Conservation (phyloP, 2,888 invertebrate species). For the Cheilosia grossa region DNA sequence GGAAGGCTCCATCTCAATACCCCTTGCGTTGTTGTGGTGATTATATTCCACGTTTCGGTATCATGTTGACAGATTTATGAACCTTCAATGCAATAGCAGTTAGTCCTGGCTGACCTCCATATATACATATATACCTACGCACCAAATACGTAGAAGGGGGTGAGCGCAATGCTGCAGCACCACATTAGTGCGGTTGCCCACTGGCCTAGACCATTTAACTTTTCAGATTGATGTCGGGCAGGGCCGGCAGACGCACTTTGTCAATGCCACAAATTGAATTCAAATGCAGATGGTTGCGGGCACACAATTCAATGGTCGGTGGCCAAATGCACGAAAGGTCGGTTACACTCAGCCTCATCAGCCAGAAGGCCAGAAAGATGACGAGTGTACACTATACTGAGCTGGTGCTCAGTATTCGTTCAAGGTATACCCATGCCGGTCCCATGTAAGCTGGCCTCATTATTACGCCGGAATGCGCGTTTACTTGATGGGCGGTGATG, state of each 20-base stretch:
- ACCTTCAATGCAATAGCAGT: slow-evolving; percentile 59
- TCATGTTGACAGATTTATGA: slow-evolving; percentile 72
- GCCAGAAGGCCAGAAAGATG: slow-evolving; percentile 44
- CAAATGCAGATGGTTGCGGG: slow-evolving; percentile 70
- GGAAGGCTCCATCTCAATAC: not conserved
- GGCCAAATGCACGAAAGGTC: slow-evolving; percentile 64
- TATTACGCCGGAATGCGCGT: slow-evolving; percentile 62
- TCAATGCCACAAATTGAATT: slow-evolving; percentile 75
- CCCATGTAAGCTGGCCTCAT: slow-evolving; percentile 66
- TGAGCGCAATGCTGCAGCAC: slow-evolving; percentile 2
- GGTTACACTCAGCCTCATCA: slow-evolving; percentile 32
- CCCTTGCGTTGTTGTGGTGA: slow-evolving; percentile 19
- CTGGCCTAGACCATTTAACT: slow-evolving; percentile 55
- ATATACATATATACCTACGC: not conserved
- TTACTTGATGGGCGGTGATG: not conserved
- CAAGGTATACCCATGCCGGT: slow-evolving; percentile 1
- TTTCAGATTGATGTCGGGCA: slow-evolving; percentile 67
- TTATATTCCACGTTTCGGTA: slow-evolving; percentile 50
- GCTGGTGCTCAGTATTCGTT: not conserved
- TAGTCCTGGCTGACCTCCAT: slow-evolving; percentile 19
- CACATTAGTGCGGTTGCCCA: slow-evolving; percentile 18
- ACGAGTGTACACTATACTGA: not conserved
- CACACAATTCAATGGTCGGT: slow-evolving; percentile 58
- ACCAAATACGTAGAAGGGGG: not conserved
- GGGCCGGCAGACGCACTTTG: slow-evolving; percentile 66